Conservation (phyloP, 2,888 invertebrate genomes). For the Agapostemon virescens region DNA sequence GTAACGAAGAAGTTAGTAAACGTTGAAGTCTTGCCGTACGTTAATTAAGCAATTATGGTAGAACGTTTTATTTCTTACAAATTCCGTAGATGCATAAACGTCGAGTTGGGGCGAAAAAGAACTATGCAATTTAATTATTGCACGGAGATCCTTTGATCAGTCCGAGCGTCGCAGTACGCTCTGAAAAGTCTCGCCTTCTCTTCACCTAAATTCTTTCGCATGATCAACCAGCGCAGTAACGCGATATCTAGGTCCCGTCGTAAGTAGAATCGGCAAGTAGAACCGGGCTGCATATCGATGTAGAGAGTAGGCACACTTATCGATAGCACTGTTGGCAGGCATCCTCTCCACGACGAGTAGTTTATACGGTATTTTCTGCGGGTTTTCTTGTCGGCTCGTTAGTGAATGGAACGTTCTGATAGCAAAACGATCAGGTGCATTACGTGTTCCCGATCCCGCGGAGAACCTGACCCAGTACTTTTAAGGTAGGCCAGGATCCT, state of each 20-base stretch:
- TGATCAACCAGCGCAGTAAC: background rate
- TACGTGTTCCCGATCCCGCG: constrained; percentile 39
- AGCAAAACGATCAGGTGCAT: constrained; percentile 34
- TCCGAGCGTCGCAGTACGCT: background rate
- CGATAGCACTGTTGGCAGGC: constrained; percentile 44
- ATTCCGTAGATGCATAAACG: background rate
- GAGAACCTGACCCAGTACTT: constrained; percentile 39
- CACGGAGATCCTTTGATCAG: background rate
- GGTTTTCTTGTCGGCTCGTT: constrained; percentile 39
- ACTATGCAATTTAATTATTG: background rate
- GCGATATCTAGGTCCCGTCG: constrained; percentile 23
- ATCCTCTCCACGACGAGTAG: constrained; percentile 37
- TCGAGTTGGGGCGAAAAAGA: background rate
- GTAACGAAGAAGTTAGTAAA: too few species aligned
- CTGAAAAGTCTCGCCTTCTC: background rate
- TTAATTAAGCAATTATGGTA: too few species aligned
- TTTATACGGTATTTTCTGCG: constrained; percentile 46
- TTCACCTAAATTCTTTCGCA: constrained; percentile 1
- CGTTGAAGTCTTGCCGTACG: too few species aligned
- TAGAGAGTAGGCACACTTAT: constrained; percentile 50
- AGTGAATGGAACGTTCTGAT: constrained; percentile 37
- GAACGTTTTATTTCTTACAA: background rate
- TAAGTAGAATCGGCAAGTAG: constrained; percentile 36
- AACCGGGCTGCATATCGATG: constrained; percentile 43
- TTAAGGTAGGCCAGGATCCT: constrained; percentile 28